A percentile compares a stretch with the other conserved stretches of the same genome.
These are phyloP conservation scores for Zaprionus kolodkinae DNA, from an alignment of 1,140 invertebrate genomes.

Conservation along the genomic window DNA sequence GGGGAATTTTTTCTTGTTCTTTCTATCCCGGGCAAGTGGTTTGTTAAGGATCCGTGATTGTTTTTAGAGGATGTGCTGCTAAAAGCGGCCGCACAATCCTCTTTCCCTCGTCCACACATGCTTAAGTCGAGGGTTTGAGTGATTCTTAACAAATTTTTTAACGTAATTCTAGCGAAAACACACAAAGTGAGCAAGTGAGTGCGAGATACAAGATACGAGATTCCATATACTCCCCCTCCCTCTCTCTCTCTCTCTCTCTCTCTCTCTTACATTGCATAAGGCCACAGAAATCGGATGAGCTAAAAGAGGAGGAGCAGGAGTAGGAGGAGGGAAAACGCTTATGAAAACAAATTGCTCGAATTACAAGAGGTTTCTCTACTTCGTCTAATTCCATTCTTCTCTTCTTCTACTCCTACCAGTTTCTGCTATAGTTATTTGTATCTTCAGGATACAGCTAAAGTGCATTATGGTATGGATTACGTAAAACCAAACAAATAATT, in stretches of 20 bases:
- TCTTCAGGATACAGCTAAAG: conserved; percentile 37
- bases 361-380: conserved; percentile 56
- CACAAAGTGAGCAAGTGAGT: conserved; percentile 36
- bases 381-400: conserved; percentile 15
- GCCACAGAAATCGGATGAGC: neutral
- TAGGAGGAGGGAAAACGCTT: conserved; percentile 39
- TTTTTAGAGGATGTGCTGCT: conserved; percentile 53
- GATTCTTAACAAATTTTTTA: conserved; percentile 68
- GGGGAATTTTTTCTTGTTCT: conserved; percentile 26
- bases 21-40: conserved; percentile 47
- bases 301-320: neutral
- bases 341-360: conserved; percentile 81
- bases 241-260: conserved; percentile 32
- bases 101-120: conserved; percentile 63
- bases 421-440: conserved; percentile 43
- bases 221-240: conserved; percentile 59
- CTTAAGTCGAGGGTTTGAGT: conserved; percentile 41
- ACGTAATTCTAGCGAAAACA: conserved; percentile 74
- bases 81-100: conserved; percentile 29
- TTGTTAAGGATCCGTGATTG: conserved; percentile 67
- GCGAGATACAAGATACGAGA: conserved; percentile 61
- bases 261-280: conserved; percentile 63
- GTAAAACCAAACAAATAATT: conserved; percentile 2
- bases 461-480: conserved; percentile 50
- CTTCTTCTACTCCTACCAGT: conserved; percentile 15